Evolutionary conservation across 2,888 invertebrate genomes (phyloP).

Genomic region (Caenorhabditis japonica): DNA sequence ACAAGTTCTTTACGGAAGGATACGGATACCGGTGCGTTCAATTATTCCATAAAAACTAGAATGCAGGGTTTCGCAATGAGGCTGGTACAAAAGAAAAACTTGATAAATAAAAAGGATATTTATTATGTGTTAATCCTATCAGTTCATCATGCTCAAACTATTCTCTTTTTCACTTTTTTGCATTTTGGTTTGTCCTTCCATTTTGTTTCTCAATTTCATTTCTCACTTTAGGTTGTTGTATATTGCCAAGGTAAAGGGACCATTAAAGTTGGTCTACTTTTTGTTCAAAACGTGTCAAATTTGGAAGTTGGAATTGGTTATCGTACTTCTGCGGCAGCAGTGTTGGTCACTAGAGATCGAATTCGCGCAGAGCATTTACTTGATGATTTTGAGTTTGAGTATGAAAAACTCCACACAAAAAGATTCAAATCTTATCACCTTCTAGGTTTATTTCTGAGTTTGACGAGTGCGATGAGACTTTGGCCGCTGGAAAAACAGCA

Average conservation of each 20-base stretch:
- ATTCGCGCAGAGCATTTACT: conserved; percentile 49
- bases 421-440: background rate
- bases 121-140: too few relatives aligned
- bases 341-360: conserved; percentile 51
- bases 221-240: conserved; percentile 4
- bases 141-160: too few relatives aligned
- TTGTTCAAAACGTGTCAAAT: conserved; percentile 33
- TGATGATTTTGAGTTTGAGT: conserved; percentile 55
- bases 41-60: too few relatives aligned
- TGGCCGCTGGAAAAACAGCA: conserved; percentile 38
- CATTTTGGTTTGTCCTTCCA: too few relatives aligned
- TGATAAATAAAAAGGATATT: too few relatives aligned
- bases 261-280: conserved; percentile 29
- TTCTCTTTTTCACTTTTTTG: too few relatives aligned
- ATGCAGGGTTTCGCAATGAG: too few relatives aligned
- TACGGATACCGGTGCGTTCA: too few relatives aligned
- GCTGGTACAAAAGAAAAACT: too few relatives aligned
- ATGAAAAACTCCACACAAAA: background rate
- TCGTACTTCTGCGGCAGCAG: conserved; percentile 55
- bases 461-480: conserved; percentile 56
- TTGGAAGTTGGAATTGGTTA: conserved; percentile 33
- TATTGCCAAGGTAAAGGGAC: conserved; percentile 19
- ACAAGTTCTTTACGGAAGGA: too few relatives aligned
- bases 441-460: conserved; percentile 50
- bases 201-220: too few relatives aligned